Base-by-base conservation (phyloP, 2,113 vertebrate species). In the Lepus americanus region DNA sequence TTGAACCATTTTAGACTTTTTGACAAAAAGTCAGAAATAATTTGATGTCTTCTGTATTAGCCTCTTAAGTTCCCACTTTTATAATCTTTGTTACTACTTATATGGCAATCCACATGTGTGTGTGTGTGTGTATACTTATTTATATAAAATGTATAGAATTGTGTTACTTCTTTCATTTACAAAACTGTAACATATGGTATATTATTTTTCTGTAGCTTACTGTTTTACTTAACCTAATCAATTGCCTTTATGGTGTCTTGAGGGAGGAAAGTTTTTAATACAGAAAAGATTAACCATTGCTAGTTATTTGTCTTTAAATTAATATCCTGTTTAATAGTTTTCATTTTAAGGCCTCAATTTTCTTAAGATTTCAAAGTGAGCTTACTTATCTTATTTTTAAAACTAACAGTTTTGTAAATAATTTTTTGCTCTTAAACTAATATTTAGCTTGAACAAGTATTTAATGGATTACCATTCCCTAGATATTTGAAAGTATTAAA, bases 131-230 rank as follows among this genome's bases (percentile, higher is more conserved):
- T 59, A 19, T 19, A 55, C 10, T 5, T 44, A 44, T 44, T 44
- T 44, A 44, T 44, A 44, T 19, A 73, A 17, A 84, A 84, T 64
- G 59, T 72, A 31, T 76, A 49, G 63, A 94, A 49, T 91, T 27
- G 4, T 88, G 39, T n/a, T 91, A 51, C 17, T 72, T 95, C 94
- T 82, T 82, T 93, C 67, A 63, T 61, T 83, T 72, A 36, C 85
- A 89, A 55, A 70, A 78, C 12, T 74, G 10, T 69, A 27, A 59
- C 2, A 70, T 70, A 49, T 64, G 9, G 6, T 80, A 27, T 55
- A 36, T 39, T 61, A 39, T 49, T 90, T 79, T 88, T 44, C 53
- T 88, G 0, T 66, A 39, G 36, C n/a, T 77, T 91, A 44, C 1
- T 36, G 91, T 11, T 72, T 82, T 72, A 86, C 6, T 31, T 89